Percentiles rank a stretch among this genome's conserved stretches.
phyloP scores from a whole-genome alignment of 2,113 vertebrate genomes.

The Cololabis saira region DNA sequence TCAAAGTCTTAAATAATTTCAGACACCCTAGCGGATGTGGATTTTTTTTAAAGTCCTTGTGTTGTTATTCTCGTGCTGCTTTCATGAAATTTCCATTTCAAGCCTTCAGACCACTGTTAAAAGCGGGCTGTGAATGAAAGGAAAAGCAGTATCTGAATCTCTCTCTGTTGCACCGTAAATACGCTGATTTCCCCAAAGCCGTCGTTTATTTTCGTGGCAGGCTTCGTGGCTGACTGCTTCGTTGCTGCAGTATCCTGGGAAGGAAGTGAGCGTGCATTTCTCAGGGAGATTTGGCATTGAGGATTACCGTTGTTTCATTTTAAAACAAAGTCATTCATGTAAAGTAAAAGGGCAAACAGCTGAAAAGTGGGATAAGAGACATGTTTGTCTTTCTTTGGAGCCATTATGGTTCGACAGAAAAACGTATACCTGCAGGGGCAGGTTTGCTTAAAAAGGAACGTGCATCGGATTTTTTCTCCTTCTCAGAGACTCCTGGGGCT shows the following conservation, averaged over 20 bases:
- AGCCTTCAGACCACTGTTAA: constrained; percentile 38
- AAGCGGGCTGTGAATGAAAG: constrained; percentile 8
- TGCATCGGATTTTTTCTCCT: constrained; percentile 50
- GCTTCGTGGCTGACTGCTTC: constrained; percentile 29
- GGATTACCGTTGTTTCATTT: constrained; percentile 2
- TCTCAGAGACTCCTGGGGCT: constrained; percentile 40
- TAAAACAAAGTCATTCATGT: constrained; percentile 2
- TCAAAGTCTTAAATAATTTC: not conserved
- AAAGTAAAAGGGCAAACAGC: constrained; percentile 5
- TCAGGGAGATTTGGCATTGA: constrained; percentile 37
- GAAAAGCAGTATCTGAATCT: not conserved
- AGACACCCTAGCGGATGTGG: not conserved
- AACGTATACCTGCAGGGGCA: constrained; percentile 64
- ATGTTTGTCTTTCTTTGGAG: constrained; percentile 30
- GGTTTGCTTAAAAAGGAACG: constrained; percentile 48
- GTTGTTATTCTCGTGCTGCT: not conserved
- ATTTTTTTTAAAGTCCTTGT: not conserved
- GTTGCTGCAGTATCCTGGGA: constrained; percentile 43
- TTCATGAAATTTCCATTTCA: constrained; percentile 18
- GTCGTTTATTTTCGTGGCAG: constrained; percentile 17
- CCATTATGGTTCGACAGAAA: constrained; percentile 43
- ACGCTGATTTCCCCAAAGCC: constrained; percentile 13
- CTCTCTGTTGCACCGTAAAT: constrained; percentile 19
- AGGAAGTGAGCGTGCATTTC: constrained; percentile 30
- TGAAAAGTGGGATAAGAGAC: constrained; percentile 24